These are phyloP conservation scores for Melanotaenia boesemani DNA, from an alignment of 2,797 vertebrate genomes.

Conservation along the genomic window DNA sequence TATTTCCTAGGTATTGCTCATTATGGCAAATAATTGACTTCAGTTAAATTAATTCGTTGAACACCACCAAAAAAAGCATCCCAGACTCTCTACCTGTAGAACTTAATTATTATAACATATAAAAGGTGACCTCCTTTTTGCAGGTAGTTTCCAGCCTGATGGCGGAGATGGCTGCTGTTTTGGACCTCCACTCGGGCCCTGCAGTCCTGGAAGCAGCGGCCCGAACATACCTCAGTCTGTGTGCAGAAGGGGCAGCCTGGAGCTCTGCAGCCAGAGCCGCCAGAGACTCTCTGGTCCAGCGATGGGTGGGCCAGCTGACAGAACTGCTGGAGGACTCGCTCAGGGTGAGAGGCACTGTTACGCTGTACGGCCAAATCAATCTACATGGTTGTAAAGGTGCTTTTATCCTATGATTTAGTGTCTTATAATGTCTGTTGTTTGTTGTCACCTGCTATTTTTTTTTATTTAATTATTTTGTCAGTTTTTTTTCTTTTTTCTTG, in stretches of 20 bases:
- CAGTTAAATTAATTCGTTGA: too few relatives aligned
- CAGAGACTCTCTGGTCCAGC: slow-evolving; percentile 83
- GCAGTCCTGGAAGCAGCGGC: slow-evolving; percentile 87
- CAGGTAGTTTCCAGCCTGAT: slow-evolving; percentile 85
- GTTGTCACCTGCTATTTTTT: too few relatives aligned
- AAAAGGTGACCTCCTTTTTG: slow-evolving; percentile 4
- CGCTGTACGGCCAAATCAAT: not conserved
- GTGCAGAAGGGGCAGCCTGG: slow-evolving; percentile 75
- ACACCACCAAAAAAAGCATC: not conserved
- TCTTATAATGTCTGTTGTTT: too few relatives aligned
- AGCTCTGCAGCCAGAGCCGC: slow-evolving; percentile 69
- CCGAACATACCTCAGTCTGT: slow-evolving; percentile 84
- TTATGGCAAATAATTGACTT: not conserved
- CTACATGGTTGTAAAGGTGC: too few relatives aligned
- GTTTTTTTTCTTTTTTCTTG: too few relatives aligned
- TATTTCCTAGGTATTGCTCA: not conserved
- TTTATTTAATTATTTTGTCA: too few relatives aligned
- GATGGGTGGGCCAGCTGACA: slow-evolving; percentile 82
- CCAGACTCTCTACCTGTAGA: not conserved
- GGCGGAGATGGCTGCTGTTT: slow-evolving; percentile 79
- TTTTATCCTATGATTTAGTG: too few relatives aligned
- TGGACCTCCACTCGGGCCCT: slow-evolving; percentile 78
- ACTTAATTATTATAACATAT: too few relatives aligned
- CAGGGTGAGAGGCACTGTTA: slow-evolving; percentile 50
- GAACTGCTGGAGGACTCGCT: slow-evolving; percentile 74